Evolutionary conservation across 2,797 vertebrate species (phyloP).

Genomic region (Chiropotes sagulatus): DNA sequence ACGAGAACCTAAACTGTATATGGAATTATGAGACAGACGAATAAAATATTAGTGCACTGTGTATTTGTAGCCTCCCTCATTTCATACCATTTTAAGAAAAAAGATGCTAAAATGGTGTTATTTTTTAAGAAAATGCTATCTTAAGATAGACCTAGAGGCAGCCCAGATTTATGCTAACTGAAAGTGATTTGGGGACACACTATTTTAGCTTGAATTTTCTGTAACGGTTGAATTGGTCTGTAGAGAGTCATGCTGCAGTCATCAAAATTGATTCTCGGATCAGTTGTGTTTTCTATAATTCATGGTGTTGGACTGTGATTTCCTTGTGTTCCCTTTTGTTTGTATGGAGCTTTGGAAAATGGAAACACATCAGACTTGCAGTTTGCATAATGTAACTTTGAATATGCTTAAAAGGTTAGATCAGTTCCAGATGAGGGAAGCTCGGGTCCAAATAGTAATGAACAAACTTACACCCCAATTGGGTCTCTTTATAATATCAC

Average conservation of each 20-base stretch:
- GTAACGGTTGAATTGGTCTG: neutral
- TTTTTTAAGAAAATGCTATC: neutral
- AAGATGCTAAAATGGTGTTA: neutral
- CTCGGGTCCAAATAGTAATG: neutral
- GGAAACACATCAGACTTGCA: neutral
- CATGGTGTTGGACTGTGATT: neutral
- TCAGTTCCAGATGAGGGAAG: neutral
- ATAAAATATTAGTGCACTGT: neutral
- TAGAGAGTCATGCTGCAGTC: neutral
- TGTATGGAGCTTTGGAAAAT: neutral
- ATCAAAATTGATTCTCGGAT: neutral
- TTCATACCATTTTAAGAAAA: neutral
- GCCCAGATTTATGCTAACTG: neutral
- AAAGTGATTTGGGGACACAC: neutral
- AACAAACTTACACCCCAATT: neutral
- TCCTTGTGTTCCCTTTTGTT: neutral
- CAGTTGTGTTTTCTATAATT: neutral
- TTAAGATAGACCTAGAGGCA: neutral
- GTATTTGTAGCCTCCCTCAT: neutral
- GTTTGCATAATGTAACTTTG: slow-evolving; percentile 11
- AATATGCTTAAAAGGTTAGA: neutral
- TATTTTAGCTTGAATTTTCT: slow-evolving; percentile 10
- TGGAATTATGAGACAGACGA: neutral
- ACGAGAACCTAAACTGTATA: neutral
- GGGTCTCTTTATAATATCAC: neutral